Conservation (phyloP, 2,888 invertebrate genomes). For the Heliconius hortense region DNA sequence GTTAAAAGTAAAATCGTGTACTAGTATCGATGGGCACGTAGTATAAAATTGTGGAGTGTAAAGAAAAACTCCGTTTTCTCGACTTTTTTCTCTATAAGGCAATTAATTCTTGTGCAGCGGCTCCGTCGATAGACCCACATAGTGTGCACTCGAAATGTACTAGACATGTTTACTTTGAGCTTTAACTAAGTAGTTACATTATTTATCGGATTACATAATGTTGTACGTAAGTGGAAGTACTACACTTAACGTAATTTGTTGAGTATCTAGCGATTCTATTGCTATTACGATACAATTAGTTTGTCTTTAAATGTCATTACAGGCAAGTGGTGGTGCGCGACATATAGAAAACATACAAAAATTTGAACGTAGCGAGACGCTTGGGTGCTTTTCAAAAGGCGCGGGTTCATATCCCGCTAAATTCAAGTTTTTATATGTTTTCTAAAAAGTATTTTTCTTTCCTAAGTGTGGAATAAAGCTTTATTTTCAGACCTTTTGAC, state of each 20-base stretch:
- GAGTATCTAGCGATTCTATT: not conserved
- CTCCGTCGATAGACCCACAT: conserved; percentile 15
- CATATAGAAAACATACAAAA: too few relatives aligned
- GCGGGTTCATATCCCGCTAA: too few relatives aligned
- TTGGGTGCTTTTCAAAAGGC: too few relatives aligned
- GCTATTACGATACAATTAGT: not conserved
- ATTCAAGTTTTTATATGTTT: too few relatives aligned
- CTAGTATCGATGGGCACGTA: conserved; percentile 7
- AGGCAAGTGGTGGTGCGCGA: too few relatives aligned
- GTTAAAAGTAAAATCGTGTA: conserved; percentile 15
- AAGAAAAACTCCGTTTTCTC: conserved; percentile 8
- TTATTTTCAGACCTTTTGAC: too few relatives aligned
- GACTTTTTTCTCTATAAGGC: conserved; percentile 14
- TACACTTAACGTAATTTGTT: not conserved
- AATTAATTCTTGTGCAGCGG: conserved; percentile 17
- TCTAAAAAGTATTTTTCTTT: too few relatives aligned
- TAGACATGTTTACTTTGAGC: conserved; percentile 5
- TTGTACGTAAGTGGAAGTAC: not conserved
- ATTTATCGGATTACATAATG: not conserved
- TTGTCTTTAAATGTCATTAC: not conserved
- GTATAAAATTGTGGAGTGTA: conserved; percentile 9
- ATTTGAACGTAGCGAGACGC: too few relatives aligned
- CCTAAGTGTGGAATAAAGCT: too few relatives aligned
- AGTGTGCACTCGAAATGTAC: conserved; percentile 4
- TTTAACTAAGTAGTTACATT: conserved; percentile 4